These are phyloP conservation scores for Etheostoma cragini DNA, from an alignment of 2,113 vertebrate genomes.

Conservation along the genomic window DNA sequence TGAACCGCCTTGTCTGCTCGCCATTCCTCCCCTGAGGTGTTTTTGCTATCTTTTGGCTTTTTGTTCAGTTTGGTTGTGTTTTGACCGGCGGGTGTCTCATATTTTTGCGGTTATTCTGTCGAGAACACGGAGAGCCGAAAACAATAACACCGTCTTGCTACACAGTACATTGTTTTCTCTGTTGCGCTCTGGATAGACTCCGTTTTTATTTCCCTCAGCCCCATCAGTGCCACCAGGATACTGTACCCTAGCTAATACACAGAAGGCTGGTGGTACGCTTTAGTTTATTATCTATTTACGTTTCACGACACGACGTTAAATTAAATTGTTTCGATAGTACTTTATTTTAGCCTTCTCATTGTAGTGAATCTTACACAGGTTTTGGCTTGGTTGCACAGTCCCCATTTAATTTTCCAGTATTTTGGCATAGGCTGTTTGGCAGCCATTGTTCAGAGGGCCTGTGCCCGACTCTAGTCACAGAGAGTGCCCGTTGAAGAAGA, in stretches of 20 bases:
- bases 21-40: slow-evolving; percentile 71
- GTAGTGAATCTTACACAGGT: slow-evolving; percentile 31
- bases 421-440: slow-evolving; percentile 70
- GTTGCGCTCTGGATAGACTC: slow-evolving; percentile 67
- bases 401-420: slow-evolving; percentile 51
- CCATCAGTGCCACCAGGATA: slow-evolving; percentile 67
- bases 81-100: neutral
- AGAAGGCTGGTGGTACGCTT: slow-evolving; percentile 26
- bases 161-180: slow-evolving; percentile 75
- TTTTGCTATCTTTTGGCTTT: slow-evolving; percentile 32
- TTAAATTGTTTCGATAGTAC: slow-evolving; percentile 6
- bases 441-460: slow-evolving; percentile 81
- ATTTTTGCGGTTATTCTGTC: slow-evolving; percentile 38
- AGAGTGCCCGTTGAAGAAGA: slow-evolving; percentile 33
- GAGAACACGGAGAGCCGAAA: slow-evolving; percentile 57
- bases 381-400: slow-evolving; percentile 46
- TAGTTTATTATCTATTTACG: neutral
- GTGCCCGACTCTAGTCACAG: slow-evolving; percentile 57
- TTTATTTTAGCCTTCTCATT: slow-evolving; percentile 28
- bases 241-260: slow-evolving; percentile 47
- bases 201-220: slow-evolving; percentile 69
- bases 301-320: slow-evolving; percentile 7
- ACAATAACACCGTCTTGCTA: slow-evolving; percentile 77
- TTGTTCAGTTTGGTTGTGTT: slow-evolving; percentile 23
- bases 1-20: slow-evolving; percentile 84